Percentiles rank a stretch among this genome's conserved stretches.
Evolutionary conservation across 2,888 invertebrate genomes (phyloP).

Genomic region (Notocelia uddmanniana): DNA sequence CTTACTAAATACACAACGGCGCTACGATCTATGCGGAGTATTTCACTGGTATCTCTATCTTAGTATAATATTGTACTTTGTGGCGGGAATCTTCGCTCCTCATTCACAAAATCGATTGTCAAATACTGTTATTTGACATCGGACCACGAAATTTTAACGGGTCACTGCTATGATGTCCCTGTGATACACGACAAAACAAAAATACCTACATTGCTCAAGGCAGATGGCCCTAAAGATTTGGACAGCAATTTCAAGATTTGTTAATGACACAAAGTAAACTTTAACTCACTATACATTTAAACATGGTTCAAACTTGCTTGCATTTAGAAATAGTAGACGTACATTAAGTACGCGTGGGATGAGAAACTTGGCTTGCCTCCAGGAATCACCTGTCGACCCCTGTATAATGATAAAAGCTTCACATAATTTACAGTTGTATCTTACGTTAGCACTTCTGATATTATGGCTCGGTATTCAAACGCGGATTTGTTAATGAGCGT

Average conservation of each 20-base stretch:
- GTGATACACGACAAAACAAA: constrained; percentile 71
- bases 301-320: constrained; percentile 46
- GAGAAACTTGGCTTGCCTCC: constrained; percentile 69
- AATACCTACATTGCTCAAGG: constrained; percentile 70
- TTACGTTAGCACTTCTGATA: constrained; percentile 65
- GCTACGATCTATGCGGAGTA: too few relatives aligned
- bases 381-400: constrained; percentile 82
- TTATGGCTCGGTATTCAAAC: constrained; percentile 28
- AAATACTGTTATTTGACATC: background rate
- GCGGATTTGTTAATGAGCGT: constrained; percentile 12
- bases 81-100: background rate
- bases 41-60: too few relatives aligned
- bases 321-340: constrained; percentile 58
- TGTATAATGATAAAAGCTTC: constrained; percentile 78
- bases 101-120: too few relatives aligned
- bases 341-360: constrained; percentile 74
- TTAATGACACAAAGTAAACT: constrained; percentile 51
- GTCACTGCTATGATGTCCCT: constrained; percentile 61
- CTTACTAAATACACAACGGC: too few relatives aligned
- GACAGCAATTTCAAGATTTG: constrained; percentile 75
- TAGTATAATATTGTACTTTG: too few relatives aligned
- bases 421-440: constrained; percentile 77
- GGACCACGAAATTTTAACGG: constrained; percentile 8
- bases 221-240: constrained; percentile 77
- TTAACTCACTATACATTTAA: constrained; percentile 51